These are phyloP conservation scores for Nothobranchius kuhntae DNA, from an alignment of 2,113 vertebrate genomes.

Conservation along the genomic window DNA sequence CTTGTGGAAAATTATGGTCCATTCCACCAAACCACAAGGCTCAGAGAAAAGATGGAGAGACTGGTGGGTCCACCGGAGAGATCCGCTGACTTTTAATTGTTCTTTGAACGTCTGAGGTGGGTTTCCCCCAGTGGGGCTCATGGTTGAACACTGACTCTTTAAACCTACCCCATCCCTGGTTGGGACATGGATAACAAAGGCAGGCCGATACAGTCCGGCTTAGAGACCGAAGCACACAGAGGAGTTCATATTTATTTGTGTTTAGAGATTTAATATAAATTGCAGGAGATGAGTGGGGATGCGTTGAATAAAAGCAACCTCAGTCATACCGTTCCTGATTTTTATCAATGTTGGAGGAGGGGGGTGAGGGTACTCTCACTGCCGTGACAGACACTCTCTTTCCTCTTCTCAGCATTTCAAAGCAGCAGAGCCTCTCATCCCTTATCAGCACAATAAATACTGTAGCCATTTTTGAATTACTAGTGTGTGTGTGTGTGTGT, in stretches of 20 bases:
- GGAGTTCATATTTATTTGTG: conserved; percentile 42
- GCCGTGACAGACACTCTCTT: conserved; percentile 30
- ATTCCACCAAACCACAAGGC: conserved; percentile 15
- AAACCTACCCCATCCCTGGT: conserved; percentile 22
- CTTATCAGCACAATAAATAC: conserved; percentile 48
- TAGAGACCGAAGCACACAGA: conserved; percentile 16
- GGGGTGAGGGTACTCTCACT: conserved; percentile 35
- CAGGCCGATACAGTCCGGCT: neutral
- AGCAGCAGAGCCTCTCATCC: conserved; percentile 44
- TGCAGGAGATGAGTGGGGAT: conserved; percentile 30
- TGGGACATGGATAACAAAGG: conserved; percentile 34
- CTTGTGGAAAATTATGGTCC: conserved; percentile 65
- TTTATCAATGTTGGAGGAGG: conserved; percentile 43
- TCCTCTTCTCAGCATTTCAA: conserved; percentile 52
- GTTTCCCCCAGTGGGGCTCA: conserved; percentile 36
- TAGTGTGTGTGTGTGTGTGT: neutral
- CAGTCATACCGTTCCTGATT: conserved; percentile 51
- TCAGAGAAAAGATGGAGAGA: conserved; percentile 57
- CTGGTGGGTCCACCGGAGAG: conserved; percentile 44
- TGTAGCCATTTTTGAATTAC: conserved; percentile 13
- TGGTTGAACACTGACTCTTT: conserved; percentile 28
- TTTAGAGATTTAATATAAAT: conserved; percentile 41
- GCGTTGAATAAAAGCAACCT: conserved; percentile 25
- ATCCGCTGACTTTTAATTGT: conserved; percentile 75
- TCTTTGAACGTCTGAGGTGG: conserved; percentile 56